Conservation (phyloP, 2,888 invertebrate genomes). For the Apamea monoglypha region DNA sequence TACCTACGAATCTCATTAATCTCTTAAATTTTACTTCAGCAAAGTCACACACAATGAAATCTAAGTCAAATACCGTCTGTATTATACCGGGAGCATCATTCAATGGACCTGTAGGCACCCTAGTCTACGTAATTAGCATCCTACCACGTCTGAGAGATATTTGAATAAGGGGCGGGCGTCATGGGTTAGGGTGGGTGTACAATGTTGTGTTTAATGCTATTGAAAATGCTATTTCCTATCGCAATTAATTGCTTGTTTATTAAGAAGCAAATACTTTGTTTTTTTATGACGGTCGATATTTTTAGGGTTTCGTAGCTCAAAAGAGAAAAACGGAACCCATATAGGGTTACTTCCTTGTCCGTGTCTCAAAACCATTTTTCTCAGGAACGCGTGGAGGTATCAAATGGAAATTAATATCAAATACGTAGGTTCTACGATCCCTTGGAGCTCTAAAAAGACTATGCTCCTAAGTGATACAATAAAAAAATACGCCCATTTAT, state of each 20-base stretch:
- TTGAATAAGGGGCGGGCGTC: slow-evolving; percentile 76
- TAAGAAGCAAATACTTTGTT: neutral
- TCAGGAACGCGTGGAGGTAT: no score
- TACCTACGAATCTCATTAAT: slow-evolving; percentile 28
- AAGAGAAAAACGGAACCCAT: no score
- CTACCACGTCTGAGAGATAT: slow-evolving; percentile 81
- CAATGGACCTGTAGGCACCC: slow-evolving; percentile 76
- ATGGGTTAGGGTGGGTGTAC: slow-evolving; percentile 46
- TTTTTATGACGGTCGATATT: neutral
- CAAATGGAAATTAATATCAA: no score
- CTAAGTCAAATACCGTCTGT: slow-evolving; percentile 56
- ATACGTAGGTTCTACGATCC: no score
- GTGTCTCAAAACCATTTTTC: no score
- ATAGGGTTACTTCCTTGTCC: no score
- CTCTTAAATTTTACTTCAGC: neutral
- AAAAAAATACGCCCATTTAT: no score
- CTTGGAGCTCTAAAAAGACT: no score
- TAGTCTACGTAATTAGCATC: slow-evolving; percentile 84
- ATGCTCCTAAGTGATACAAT: no score
- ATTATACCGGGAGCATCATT: slow-evolving; percentile 72
- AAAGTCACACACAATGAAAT: slow-evolving; percentile 51
- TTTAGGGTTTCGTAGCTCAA: no score
- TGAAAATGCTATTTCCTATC: neutral
- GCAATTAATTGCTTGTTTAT: neutral
- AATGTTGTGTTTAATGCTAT: slow-evolving; percentile 8